Base-by-base conservation (phyloP, 2,113 vertebrate species). In the Sylvia atricapilla region DNA sequence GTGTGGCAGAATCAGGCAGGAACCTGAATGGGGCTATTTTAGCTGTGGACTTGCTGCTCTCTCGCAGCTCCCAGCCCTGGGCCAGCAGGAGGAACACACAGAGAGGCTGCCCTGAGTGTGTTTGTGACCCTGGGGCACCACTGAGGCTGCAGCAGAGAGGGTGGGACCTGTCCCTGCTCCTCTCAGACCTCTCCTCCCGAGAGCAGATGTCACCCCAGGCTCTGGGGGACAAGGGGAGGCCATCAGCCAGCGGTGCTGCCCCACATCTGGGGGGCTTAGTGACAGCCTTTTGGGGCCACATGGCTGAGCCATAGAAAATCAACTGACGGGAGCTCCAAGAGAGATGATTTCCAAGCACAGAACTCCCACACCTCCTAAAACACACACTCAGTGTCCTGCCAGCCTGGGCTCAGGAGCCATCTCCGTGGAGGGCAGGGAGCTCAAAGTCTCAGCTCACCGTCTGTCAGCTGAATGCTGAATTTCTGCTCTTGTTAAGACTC, bases 401-500 rank as follows among this genome's bases (percentile, higher is more conserved):
- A 53, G 35, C 28, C 25, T 44, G 47, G 39, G n/a, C 23, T 31
- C 62, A 2, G 17, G 39, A 47, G 50, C 1, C 19, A 67, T 81
- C 33, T 67, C 70, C 6, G 3, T 17, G 55, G 44, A 81, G 53
- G 66, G 78, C 62, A 67, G 53, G 66, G 44, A 35, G 24, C 84
- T 55, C 6, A 8, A 87, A 89, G 73, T 62, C 79, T 81, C 66
- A 39, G 59, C 47, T 63, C 76, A 25, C 16, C 6, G 2, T 82
- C 8, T 50, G 56, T 89, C 90, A 69, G 53, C 4, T 47, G 33
- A 68, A 47, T 20, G 2, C 23, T 16, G 79, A 70, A 70, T 96
- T 94, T 90, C 83, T 90, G 82, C 73, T 76, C 87, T 95, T 90
- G 91, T 95, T 96, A 93, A 84, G 78, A 84, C 69, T 95, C 49